Percentiles rank a stretch among this genome's conserved stretches.
Evolutionary conservation across 2,888 invertebrate genomes (phyloP).

Genomic region (Spilarctia lutea): DNA sequence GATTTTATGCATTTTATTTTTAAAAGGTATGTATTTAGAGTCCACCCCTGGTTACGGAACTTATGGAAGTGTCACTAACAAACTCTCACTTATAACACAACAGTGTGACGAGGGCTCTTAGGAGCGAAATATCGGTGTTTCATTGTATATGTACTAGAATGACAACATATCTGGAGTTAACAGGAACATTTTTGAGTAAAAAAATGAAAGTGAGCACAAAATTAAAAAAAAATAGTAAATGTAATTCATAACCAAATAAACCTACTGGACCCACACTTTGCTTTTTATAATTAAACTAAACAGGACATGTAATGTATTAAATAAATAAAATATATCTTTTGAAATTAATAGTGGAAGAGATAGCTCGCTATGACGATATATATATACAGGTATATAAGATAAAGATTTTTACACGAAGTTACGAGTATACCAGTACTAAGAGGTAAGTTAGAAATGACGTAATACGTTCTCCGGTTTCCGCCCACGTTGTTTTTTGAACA

Average conservation of each 20-base stretch:
- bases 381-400: too few relatives aligned
- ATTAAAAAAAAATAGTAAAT: too few relatives aligned
- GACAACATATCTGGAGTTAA: not conserved
- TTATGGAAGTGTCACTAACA: conserved; percentile 28
- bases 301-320: too few relatives aligned
- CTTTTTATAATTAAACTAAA: too few relatives aligned
- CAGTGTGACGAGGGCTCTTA: conserved; percentile 17
- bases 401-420: conserved; percentile 56
- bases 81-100: conserved; percentile 31
- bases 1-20: not conserved
- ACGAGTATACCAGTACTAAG: conserved; percentile 39
- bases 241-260: too few relatives aligned
- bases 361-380: conserved; percentile 45
- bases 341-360: conserved; percentile 28
- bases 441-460: conserved; percentile 61
- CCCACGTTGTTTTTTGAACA: conserved; percentile 38
- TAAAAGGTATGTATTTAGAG: not conserved
- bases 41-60: conserved; percentile 17
- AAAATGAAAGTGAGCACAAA: not conserved
- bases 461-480: conserved; percentile 40
- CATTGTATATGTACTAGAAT: conserved; percentile 1
- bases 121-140: conserved; percentile 10
- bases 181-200: not conserved
- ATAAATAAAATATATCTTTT: conserved; percentile 22
- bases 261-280: too few relatives aligned